Conservation (phyloP, 92 coral and sea anemone genomes). For the Palythoa caribaeorum region DNA sequence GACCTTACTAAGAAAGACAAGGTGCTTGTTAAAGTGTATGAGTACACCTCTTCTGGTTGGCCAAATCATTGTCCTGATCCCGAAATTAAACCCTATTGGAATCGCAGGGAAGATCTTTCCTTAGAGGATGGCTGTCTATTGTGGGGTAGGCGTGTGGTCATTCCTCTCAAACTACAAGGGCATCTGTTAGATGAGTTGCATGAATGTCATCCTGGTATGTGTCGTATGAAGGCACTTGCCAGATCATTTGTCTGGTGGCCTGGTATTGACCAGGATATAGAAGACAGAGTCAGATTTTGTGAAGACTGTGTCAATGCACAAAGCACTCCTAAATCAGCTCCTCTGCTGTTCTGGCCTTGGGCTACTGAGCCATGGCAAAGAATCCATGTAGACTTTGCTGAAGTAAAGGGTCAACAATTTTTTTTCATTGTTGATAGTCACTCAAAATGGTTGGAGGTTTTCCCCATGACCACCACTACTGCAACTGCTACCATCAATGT, state of each 20-base stretch:
- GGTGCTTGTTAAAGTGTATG: slow-evolving; percentile 25
- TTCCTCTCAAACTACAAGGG: slow-evolving; percentile 36
- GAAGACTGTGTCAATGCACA: slow-evolving; percentile 35
- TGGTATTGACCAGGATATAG: slow-evolving; percentile 50
- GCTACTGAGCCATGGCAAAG: slow-evolving; percentile 60
- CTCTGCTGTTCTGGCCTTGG: slow-evolving; percentile 57
- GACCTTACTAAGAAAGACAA: slow-evolving; percentile 25
- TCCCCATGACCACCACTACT: slow-evolving; percentile 54
- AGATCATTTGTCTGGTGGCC: slow-evolving; percentile 59
- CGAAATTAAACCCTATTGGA: slow-evolving; percentile 43
- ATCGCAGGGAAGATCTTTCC: slow-evolving; percentile 43
- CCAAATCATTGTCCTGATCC: slow-evolving; percentile 43
- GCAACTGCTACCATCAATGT: slow-evolving; percentile 48
- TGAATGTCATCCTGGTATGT: slow-evolving; percentile 54
- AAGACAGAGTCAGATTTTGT: slow-evolving; percentile 52
- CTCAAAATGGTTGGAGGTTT: slow-evolving; percentile 67
- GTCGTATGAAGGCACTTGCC: slow-evolving; percentile 56
- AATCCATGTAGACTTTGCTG: slow-evolving; percentile 64
- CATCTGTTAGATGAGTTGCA: slow-evolving; percentile 50
- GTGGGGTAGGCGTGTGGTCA: slow-evolving; percentile 55
- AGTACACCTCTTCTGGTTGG: slow-evolving; percentile 42
- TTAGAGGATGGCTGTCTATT: slow-evolving; percentile 37
- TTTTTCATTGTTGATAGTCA: slow-evolving; percentile 57
- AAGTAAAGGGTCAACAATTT: slow-evolving; percentile 59
- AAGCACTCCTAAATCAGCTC: slow-evolving; percentile 3